A percentile compares a stretch with the other conserved stretches of the same genome.
Conservation (phyloP, 2,888 invertebrate genomes). For the Euclidia mi region DNA sequence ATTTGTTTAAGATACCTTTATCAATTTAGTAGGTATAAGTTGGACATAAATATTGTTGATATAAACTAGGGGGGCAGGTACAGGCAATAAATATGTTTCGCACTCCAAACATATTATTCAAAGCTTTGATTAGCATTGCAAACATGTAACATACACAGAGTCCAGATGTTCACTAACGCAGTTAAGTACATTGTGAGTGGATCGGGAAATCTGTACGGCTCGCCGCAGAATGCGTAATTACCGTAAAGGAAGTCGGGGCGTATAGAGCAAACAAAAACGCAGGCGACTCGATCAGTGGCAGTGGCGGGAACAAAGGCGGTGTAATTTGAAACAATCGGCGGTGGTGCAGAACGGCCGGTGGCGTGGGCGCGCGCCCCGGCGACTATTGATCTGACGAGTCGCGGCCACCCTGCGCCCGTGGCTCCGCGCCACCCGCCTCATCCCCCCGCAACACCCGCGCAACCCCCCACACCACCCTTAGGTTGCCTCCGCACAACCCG, state of each 20-base stretch:
- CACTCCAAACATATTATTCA: not conserved
- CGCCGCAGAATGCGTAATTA: slow-evolving; percentile 87
- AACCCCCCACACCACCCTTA: slow-evolving; percentile 63
- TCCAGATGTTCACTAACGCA: slow-evolving; percentile 61
- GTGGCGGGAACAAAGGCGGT: slow-evolving; percentile 88
- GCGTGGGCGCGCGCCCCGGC: slow-evolving; percentile 85
- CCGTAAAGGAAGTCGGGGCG: slow-evolving; percentile 87
- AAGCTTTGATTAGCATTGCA: not conserved
- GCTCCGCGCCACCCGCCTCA: slow-evolving; percentile 58
- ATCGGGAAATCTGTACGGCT: slow-evolving; percentile 76
- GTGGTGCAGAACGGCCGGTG: slow-evolving; percentile 81
- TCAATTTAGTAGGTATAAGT: too few species aligned
- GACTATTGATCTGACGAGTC: slow-evolving; percentile 88
- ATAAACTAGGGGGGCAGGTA: too few species aligned
- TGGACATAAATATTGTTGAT: too few species aligned
- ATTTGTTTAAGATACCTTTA: too few species aligned
- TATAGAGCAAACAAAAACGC: slow-evolving; percentile 87
- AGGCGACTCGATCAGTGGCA: slow-evolving; percentile 87
- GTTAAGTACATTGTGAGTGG: slow-evolving; percentile 66
- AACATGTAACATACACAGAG: slow-evolving; percentile 1
- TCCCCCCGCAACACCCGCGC: slow-evolving; percentile 55
- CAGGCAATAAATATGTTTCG: not conserved
- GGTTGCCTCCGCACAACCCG: slow-evolving; percentile 75
- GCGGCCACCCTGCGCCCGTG: slow-evolving; percentile 66
- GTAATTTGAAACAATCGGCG: slow-evolving; percentile 90